Base-by-base conservation (phyloP, 2,888 invertebrate genomes). In the Melanostoma mellinum region DNA sequence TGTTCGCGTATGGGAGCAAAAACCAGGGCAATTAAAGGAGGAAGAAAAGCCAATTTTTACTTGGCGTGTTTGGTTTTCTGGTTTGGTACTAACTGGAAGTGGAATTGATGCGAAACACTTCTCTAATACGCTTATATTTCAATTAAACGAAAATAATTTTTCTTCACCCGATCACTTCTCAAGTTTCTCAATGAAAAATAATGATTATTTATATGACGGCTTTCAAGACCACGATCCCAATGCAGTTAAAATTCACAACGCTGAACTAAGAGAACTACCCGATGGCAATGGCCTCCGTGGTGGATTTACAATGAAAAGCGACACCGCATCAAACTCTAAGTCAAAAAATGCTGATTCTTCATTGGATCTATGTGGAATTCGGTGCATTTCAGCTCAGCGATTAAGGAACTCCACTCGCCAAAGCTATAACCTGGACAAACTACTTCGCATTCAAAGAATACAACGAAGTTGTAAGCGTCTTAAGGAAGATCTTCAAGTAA, bases 121-220 rank as follows among this genome's bases (percentile, higher is more conserved):
- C 8, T 69, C 79, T 3, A 91, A 91, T 89, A 93, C 95, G 86
- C 91, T 96, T 86, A 94, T 98, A 87, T 97, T 98, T 90, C 95
- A 96, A 92, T 94, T 98, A 93, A 95, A 95, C 85, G 97, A 97
- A 44, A 97, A 97, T 3, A 96, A 94, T 88, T 98, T 97, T 89
- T 95, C 96, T 46, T 93, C 94, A 0, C 87, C 93, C 50, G 93
- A 93, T 79, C 86, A 88, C 60, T 88, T 91, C 36, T 88, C 87
- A 30, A 87, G 71, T 50, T 84, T 84, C 52, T 67, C 67, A 3
- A 33, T 84, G 10, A 71, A 71, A 42, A 69, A 71, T 33, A 74
- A 71, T 35, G 79, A 84, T 35, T 74, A 71, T 50, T 36, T 61
- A 6, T 71, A 65, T 6, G 79, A 79, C 20, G 75, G 71, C 20